A percentile compares a stretch with the other conserved stretches of the same genome.
Conservation (phyloP, 1,140 invertebrate species). For the Bombus vancouverensis region DNA sequence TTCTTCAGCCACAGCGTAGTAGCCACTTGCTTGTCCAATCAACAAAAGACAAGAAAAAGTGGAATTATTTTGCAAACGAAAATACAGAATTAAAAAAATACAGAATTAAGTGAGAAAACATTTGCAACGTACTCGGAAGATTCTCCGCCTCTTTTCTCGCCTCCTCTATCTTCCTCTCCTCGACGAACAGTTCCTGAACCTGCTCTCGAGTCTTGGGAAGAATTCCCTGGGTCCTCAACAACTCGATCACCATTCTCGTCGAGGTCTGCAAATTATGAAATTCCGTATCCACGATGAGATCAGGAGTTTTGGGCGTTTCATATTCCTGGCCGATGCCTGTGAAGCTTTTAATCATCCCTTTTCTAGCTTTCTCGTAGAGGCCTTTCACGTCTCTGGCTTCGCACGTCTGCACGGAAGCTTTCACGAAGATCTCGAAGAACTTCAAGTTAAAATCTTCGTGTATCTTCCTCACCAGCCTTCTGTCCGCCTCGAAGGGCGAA, state of each 20-base stretch:
- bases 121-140: constrained; percentile 68
- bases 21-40: too few relatives aligned
- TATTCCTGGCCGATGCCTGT: constrained; percentile 98
- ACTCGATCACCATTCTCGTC: constrained; percentile 89
- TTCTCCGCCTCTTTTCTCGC: constrained; percentile 87
- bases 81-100: background rate
- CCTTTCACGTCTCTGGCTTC: constrained; percentile 98
- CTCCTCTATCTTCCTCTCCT: constrained; percentile 84
- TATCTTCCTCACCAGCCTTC: constrained; percentile 92
- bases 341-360: constrained; percentile 96
- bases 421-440: constrained; percentile 98
- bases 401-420: constrained; percentile 96
- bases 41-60: too few relatives aligned
- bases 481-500: constrained; percentile 95
- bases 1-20: too few relatives aligned
- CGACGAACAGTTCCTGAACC: constrained; percentile 91
- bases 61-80: too few relatives aligned
- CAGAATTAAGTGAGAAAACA: background rate
- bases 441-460: constrained; percentile 92
- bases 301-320: constrained; percentile 93
- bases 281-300: constrained; percentile 94
- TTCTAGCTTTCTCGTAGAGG: constrained; percentile 97
- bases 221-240: constrained; percentile 87
- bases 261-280: constrained; percentile 90
- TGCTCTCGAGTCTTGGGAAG: constrained; percentile 82